Conservation (phyloP, 1,140 invertebrate genomes). For the Tetraneura akinire region DNA sequence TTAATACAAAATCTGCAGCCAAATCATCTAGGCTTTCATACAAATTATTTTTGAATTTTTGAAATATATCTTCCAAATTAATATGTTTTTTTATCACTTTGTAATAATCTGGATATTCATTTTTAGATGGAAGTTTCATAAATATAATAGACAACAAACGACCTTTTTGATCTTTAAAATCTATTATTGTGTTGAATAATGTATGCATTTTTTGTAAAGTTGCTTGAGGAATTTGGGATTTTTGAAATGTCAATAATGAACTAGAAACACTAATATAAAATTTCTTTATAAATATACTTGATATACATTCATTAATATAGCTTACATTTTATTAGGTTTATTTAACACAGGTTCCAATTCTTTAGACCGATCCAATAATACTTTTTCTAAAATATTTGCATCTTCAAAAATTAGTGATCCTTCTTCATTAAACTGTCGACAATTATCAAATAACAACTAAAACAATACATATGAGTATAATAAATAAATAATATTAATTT, state of each 20-base stretch:
- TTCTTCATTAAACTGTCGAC: slow-evolving; percentile 94
- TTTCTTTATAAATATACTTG: too few relatives aligned
- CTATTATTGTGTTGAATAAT: slow-evolving; percentile 86
- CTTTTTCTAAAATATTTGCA: slow-evolving; percentile 83
- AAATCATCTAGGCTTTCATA: slow-evolving; percentile 90
- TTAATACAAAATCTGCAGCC: slow-evolving; percentile 89
- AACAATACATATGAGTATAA: slow-evolving; percentile 7
- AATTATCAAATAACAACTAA: slow-evolving; percentile 90
- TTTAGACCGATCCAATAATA: slow-evolving; percentile 80
- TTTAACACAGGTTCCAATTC: slow-evolving; percentile 66
- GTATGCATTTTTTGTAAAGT: slow-evolving; percentile 73
- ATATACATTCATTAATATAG: too few relatives aligned
- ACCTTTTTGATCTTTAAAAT: slow-evolving; percentile 85
- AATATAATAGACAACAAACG: slow-evolving; percentile 88
- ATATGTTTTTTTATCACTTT: slow-evolving; percentile 97
- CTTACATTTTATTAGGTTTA: slow-evolving; percentile 51
- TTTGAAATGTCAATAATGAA: slow-evolving; percentile 41
- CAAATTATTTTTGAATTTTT: slow-evolving; percentile 70
- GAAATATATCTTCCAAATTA: slow-evolving; percentile 92
- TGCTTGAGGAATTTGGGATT: slow-evolving; percentile 44
- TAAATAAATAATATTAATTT: neutral
- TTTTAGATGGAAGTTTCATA: slow-evolving; percentile 91
- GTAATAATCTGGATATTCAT: slow-evolving; percentile 96
- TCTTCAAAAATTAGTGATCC: slow-evolving; percentile 93
- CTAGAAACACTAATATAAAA: slow-evolving; percentile 38